These are phyloP conservation scores for Pelodytes ibericus DNA, from an alignment of 2,797 vertebrate species.

Conservation along the genomic window DNA sequence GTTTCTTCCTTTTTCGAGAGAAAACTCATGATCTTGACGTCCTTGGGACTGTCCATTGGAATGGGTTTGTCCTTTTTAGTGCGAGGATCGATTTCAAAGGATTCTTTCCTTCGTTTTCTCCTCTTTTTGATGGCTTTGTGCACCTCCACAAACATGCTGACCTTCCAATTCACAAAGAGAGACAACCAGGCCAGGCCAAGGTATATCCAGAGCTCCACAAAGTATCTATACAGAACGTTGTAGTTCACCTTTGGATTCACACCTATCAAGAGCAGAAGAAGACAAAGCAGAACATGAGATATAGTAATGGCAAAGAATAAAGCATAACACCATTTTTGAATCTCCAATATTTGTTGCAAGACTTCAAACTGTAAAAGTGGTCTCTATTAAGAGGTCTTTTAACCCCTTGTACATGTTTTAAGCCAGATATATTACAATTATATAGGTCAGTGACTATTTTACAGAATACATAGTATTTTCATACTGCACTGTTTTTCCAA, in stretches of 20 bases:
- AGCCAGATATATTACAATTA: no score
- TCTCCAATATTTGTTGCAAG: no score
- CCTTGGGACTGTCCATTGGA: constrained; percentile 78
- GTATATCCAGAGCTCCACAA: constrained; percentile 99
- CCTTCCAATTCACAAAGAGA: constrained; percentile 98
- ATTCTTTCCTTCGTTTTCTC: constrained; percentile 88
- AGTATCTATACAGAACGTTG: constrained; percentile 93
- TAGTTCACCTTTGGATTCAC: constrained; percentile 90
- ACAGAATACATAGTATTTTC: no score
- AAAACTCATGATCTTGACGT: constrained; percentile 94
- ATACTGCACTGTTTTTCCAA: no score
- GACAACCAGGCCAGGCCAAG: constrained; percentile 96
- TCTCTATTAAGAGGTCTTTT: no score
- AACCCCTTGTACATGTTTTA: no score
- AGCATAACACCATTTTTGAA: no score
- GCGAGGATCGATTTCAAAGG: constrained; percentile 81
- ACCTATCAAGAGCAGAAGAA: constrained; percentile 71
- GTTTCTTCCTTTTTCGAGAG: constrained; percentile 93
- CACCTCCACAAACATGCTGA: constrained; percentile 97
- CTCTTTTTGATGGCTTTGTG: constrained; percentile 98
- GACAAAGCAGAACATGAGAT: not conserved
- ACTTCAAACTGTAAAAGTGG: no score
- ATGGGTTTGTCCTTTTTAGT: constrained; percentile 79
- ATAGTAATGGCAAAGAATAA: not conserved
- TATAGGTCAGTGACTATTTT: no score